These are phyloP conservation scores for Drosophila lowei DNA, from an alignment of 1,140 invertebrate species.

Conservation along the genomic window DNA sequence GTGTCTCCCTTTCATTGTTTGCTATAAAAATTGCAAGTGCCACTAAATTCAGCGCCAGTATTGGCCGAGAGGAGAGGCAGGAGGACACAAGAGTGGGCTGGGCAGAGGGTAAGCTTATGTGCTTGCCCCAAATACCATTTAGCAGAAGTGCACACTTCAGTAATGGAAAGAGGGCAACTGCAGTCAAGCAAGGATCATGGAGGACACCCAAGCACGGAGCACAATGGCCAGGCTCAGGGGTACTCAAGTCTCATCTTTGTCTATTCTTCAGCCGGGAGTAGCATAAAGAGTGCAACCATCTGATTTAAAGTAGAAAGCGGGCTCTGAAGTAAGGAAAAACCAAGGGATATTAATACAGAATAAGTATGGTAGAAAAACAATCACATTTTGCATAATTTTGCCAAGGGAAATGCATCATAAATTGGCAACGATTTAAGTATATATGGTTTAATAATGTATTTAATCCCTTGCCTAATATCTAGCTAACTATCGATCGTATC, in stretches of 20 bases:
- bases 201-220: conserved; percentile 18
- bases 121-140: conserved; percentile 77
- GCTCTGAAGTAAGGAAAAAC: too few species aligned
- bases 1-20: conserved; percentile 44
- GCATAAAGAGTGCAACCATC: conserved; percentile 43
- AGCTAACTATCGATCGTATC: too few species aligned
- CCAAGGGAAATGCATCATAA: too few species aligned
- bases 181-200: conserved; percentile 16
- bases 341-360: too few species aligned
- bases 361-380: too few species aligned
- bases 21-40: conserved; percentile 70
- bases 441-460: too few species aligned
- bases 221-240: conserved; percentile 45
- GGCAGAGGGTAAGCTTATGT: conserved; percentile 54
- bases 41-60: conserved; percentile 57
- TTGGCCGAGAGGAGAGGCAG: conserved; percentile 5
- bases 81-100: neutral
- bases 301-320: conserved; percentile 29
- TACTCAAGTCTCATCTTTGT: conserved; percentile 49
- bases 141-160: conserved; percentile 74
- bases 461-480: too few species aligned
- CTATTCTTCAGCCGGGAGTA: conserved; percentile 31
- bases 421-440: too few species aligned
- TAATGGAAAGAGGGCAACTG: conserved; percentile 57
- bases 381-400: too few species aligned